phyloP scores from a whole-genome alignment of 2,113 vertebrate genomes.

The Anseranas semipalmata region DNA sequence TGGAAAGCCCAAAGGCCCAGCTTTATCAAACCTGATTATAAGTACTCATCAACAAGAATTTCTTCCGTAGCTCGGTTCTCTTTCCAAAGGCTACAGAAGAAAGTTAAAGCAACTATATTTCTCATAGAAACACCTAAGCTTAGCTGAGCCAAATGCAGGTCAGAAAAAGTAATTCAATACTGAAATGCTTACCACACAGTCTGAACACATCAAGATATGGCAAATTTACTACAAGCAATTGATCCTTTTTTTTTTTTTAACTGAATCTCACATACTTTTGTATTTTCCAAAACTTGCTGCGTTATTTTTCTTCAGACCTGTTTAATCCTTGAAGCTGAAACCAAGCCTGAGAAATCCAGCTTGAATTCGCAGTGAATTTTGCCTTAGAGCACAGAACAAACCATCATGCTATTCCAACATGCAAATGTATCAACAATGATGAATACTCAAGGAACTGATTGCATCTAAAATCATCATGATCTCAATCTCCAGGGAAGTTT shows the following conservation, averaged over 20 bases:
- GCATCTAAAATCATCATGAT: not conserved
- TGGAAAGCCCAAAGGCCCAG: not conserved
- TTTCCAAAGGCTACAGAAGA: not conserved
- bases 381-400: not conserved
- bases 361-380: not conserved
- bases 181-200: not conserved
- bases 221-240: conserved; percentile 7
- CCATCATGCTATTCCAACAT: not conserved
- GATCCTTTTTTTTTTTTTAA: not conserved
- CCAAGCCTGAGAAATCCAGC: not conserved
- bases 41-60: not conserved
- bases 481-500: conserved; percentile 15
- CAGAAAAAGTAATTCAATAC: not conserved
- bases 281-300: not conserved
- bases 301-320: not conserved
- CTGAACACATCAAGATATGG: conserved; percentile 15
- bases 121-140: not conserved
- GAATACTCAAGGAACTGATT: not conserved
- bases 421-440: not conserved
- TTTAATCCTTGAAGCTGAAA: not conserved
- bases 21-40: not conserved
- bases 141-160: conserved; percentile 7
- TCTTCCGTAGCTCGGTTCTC: not conserved
- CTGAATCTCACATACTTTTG: not conserved
- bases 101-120: not conserved